Evolutionary conservation across 1,140 invertebrate genomes (phyloP).

Genomic region (Papilio polyxenes): DNA sequence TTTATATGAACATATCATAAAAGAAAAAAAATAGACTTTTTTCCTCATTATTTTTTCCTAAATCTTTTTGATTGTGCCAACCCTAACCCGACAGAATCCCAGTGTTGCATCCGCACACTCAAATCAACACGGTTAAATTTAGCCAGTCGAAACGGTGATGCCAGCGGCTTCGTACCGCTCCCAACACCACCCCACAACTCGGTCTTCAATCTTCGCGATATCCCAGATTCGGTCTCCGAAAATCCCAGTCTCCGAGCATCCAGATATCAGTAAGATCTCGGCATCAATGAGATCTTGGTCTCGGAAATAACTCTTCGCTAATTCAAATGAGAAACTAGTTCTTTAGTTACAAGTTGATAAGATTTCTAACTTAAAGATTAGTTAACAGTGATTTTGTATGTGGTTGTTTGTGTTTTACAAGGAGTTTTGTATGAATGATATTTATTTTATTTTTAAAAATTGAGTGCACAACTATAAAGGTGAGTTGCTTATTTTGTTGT

Average conservation of each 20-base stretch:
- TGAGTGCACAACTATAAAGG: slow-evolving; percentile 13
- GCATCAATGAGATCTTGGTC: neutral
- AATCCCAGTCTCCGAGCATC: neutral
- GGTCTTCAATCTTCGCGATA: slow-evolving; percentile 38
- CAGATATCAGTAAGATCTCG: neutral
- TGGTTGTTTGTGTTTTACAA: neutral
- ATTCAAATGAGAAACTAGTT: neutral
- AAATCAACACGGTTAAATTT: slow-evolving; percentile 70
- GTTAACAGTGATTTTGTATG: neutral
- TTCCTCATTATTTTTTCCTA: neutral
- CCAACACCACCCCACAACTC: slow-evolving; percentile 28
- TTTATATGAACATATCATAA: neutral
- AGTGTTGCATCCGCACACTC: slow-evolving; percentile 53
- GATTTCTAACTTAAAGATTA: neutral
- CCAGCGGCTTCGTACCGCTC: slow-evolving; percentile 61
- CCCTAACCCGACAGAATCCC: slow-evolving; percentile 16
- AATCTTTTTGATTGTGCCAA: neutral
- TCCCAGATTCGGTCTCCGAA: neutral
- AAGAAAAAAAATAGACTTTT: neutral
- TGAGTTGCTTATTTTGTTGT: neutral
- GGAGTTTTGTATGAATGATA: neutral
- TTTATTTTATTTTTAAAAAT: neutral
- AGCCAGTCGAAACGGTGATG: slow-evolving; percentile 75
- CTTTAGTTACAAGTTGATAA: slow-evolving; percentile 1
- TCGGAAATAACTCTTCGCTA: neutral